These are phyloP conservation scores for Psittacara wagleri DNA, from an alignment of 2,113 vertebrate genomes.

Conservation along the genomic window DNA sequence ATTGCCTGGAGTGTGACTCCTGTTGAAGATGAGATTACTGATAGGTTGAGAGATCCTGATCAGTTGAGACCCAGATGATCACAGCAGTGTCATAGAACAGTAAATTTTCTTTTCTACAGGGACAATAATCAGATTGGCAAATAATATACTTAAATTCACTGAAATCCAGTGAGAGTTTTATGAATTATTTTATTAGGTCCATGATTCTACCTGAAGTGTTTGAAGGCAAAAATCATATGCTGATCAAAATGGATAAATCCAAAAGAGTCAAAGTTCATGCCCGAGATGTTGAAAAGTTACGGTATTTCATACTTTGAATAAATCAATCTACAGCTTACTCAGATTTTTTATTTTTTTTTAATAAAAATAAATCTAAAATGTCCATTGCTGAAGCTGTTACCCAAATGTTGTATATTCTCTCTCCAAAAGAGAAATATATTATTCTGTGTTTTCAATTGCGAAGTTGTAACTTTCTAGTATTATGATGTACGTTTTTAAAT, in stretches of 20 bases:
- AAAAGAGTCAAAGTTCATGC: background rate
- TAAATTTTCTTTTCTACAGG: background rate
- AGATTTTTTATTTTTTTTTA: background rate
- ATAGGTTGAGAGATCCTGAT: background rate
- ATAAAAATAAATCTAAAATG: background rate
- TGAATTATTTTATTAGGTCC: background rate
- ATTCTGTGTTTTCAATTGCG: background rate
- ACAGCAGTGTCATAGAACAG: background rate
- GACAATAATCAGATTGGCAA: background rate
- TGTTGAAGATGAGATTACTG: background rate
- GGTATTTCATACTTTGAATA: background rate
- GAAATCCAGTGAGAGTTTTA: background rate
- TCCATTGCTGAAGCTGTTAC: background rate
- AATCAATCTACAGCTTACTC: background rate
- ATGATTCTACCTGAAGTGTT: background rate
- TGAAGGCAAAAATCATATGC: background rate
- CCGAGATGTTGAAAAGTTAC: background rate
- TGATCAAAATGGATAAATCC: background rate
- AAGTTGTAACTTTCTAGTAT: background rate
- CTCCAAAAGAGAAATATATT: background rate
- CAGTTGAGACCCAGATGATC: background rate
- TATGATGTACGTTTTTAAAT: background rate
- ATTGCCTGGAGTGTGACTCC: background rate
- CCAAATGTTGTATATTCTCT: background rate
- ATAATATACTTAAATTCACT: background rate